These are phyloP conservation scores for Seriola dumerili DNA, from an alignment of 2,113 vertebrate species.

Conservation along the genomic window DNA sequence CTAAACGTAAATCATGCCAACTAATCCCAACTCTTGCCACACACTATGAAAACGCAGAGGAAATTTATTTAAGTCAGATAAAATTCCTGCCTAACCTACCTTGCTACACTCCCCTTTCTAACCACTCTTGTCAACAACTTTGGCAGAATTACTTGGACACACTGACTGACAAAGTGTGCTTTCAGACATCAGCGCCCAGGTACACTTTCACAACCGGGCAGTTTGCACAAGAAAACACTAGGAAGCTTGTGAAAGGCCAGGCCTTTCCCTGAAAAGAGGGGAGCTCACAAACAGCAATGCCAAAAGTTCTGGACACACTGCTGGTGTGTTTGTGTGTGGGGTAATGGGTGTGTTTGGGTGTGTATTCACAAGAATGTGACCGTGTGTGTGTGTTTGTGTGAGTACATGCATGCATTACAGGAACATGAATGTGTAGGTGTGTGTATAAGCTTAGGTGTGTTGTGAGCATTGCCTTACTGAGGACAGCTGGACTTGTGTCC, in stretches of 20 bases:
- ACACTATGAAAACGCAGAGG: constrained; percentile 32
- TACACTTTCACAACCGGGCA: constrained; percentile 72
- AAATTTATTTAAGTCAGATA: constrained; percentile 53
- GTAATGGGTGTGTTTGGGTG: constrained; percentile 62
- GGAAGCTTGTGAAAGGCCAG: constrained; percentile 75
- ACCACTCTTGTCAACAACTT: constrained; percentile 68
- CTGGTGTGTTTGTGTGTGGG: constrained; percentile 60
- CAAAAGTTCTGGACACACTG: constrained; percentile 65
- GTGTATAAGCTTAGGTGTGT: constrained; percentile 18
- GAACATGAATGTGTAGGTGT: constrained; percentile 16
- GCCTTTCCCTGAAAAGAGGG: constrained; percentile 68
- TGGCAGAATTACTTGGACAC: constrained; percentile 60
- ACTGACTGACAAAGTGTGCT: constrained; percentile 69
- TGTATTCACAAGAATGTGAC: constrained; percentile 51
- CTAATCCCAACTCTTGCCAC: background rate
- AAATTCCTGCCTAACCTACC: constrained; percentile 34
- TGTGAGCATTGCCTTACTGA: constrained; percentile 27
- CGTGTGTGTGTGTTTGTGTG: constrained; percentile 37
- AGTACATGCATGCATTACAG: constrained; percentile 20
- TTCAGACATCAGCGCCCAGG: constrained; percentile 65
- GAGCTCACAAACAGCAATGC: constrained; percentile 52
- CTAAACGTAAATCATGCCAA: background rate
- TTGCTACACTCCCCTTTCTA: constrained; percentile 36
- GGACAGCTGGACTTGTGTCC: constrained; percentile 70
- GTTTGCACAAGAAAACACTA: constrained; percentile 78